Conservation (phyloP, 2,113 vertebrate species). For the Octodon degus region DNA sequence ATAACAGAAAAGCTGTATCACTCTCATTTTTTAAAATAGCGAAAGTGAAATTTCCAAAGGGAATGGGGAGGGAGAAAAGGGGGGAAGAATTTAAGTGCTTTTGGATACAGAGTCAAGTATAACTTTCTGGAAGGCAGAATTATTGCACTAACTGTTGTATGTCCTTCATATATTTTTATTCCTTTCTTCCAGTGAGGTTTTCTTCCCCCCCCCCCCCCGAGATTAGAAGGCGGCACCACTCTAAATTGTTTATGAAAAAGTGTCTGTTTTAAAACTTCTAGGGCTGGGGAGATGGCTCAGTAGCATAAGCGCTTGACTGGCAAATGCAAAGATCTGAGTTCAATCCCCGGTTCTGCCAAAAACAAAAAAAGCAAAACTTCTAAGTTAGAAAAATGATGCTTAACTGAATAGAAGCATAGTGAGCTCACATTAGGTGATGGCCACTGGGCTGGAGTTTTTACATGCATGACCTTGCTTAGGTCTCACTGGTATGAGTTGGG, state of each 20-base stretch:
- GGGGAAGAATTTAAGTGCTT: slow-evolving; percentile 2
- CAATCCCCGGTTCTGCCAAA: no score
- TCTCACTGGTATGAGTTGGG: not conserved
- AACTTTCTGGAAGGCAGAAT: slow-evolving; percentile 20
- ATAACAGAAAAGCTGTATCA: not conserved
- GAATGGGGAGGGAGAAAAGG: not conserved
- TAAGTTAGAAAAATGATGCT: not conserved
- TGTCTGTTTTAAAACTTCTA: not conserved
- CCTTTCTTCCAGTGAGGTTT: not conserved
- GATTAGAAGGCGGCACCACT: not conserved
- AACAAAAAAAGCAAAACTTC: not conserved
- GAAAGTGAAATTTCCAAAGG: not conserved
- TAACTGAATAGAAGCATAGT: not conserved
- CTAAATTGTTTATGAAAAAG: not conserved
- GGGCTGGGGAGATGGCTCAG: no score
- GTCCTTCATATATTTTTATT: not conserved
- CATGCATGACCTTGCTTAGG: not conserved
- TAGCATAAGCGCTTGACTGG: no score
- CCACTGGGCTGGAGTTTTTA: not conserved
- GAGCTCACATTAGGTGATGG: not conserved
- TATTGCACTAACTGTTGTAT: not conserved
- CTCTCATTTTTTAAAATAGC: not conserved
- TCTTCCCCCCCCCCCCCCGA: not conserved
- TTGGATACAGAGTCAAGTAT: not conserved
- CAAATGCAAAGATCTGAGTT: no score